Base-by-base conservation (phyloP, 1,140 invertebrate genomes). In the Pemphigus obesinymphae region DNA sequence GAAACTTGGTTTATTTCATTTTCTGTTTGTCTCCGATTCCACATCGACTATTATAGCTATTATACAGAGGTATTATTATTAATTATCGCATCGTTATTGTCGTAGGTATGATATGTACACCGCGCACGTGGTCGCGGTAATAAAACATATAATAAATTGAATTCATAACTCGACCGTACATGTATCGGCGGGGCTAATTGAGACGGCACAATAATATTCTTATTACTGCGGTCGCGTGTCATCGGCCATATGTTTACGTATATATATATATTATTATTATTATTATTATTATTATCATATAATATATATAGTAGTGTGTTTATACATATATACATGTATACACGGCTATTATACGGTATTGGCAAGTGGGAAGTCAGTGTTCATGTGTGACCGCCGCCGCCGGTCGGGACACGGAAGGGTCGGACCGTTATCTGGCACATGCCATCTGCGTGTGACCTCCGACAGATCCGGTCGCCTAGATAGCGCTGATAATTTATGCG, bases 401-500 rank as follows among this genome's bases (percentile, higher is more conserved):
- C 63, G 23, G 11, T 3, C 23, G 48, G 72, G 72, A 75, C 10
- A 20, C 6, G 26, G 15, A n/a, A n/a, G n/a, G n/a, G n/a, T n/a
- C n/a, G n/a, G n/a, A n/a, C 20, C 45, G 45, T 75, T 75, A 75
- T 75, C 72, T 75, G 72, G 72, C 72, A 53, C 72, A 75, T 76
- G 73, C 50, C 31, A 76, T 76, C 73, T 29, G 23, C 61, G 11
- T 34, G 29, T 37, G 48, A 34, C 29, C 31, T 31, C 31, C 50
- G 31, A 76, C 73, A 34, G 73, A 76, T 76, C 50, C 73, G 73
- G 26, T 55, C 73, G 73, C 50, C 73, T 76, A 76, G 73, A 76
- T 76, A 76, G 73, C 73, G 73, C 50, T 58, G 73, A 76, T 58
- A 76, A 76, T 76, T 76, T 76, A 76, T 58, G 73, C 50, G 50